A percentile compares a stretch with the other conserved stretches of the same genome.
phyloP scores from a whole-genome alignment of 2,888 invertebrate species.

The Heliconius sara region DNA sequence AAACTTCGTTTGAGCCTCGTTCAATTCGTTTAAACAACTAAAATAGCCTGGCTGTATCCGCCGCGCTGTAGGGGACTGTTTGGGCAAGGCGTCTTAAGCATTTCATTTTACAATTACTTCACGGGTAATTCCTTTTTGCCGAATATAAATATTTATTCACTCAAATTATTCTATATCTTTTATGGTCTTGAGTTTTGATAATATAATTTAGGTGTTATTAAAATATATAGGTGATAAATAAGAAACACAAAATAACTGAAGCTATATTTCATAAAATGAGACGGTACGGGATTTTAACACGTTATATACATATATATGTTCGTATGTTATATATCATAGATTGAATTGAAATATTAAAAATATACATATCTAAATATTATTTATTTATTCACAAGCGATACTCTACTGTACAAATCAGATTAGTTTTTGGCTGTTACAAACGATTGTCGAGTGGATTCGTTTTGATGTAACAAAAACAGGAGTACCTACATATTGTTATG shows the following conservation, averaged over 20 bases:
- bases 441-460: slow-evolving; percentile 23
- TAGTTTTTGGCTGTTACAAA: slow-evolving; percentile 7
- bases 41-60: slow-evolving; percentile 57
- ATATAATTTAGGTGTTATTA: neutral
- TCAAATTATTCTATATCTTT: slow-evolving; percentile 1
- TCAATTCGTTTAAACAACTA: slow-evolving; percentile 58
- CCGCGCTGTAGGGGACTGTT: slow-evolving; percentile 45
- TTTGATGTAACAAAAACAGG: slow-evolving; percentile 11
- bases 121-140: slow-evolving; percentile 29
- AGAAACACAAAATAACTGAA: neutral
- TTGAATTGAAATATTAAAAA: neutral
- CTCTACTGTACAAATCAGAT: neutral
- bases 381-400: neutral
- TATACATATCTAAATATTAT: neutral
- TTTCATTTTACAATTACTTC: slow-evolving; percentile 32
- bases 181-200: neutral
- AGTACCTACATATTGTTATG: slow-evolving; percentile 37
- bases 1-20: slow-evolving; percentile 50
- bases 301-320: too few relatives aligned
- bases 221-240: neutral
- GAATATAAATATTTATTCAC: slow-evolving; percentile 3
- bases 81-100: slow-evolving; percentile 38
- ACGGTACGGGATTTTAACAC: too few relatives aligned
- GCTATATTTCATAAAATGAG: too few relatives aligned
- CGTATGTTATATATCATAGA: neutral